Base-by-base conservation (phyloP, 2,797 vertebrate species). In the Pseudochirops corinnae region DNA sequence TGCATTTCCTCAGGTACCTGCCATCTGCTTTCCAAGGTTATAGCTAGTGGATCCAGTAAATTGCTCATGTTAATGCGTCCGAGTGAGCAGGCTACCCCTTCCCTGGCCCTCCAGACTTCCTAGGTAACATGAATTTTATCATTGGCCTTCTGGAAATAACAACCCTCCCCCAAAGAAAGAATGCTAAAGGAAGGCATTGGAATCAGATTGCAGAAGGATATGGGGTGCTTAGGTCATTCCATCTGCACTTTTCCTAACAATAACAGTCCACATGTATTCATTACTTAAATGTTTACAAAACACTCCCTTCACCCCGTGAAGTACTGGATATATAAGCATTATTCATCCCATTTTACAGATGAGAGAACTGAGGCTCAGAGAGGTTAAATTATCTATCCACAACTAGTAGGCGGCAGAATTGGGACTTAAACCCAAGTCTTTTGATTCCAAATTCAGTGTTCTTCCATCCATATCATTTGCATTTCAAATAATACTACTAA, bases 91-190 rank as follows among this genome's bases (percentile, higher is more conserved):
- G n/a, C 31, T 62, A 62, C 62, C 62, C 33, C 62, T 16, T 67
- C 33, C 13, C 62, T n/a, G 5, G 62, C 7, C 33, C 67, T 74
- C n/a, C 18, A 74, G 16, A 21, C 62, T 39, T 39, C n/a, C 67
- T 74, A 39, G n/a, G n/a, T 74, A 39, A 74, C n/a, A 21, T 39
- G 1, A n/a, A 74, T 39, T 74, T 74, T 74, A 39, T 74, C n/a
- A 39, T 74, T 74, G n/a, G n/a, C n/a, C n/a, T 74, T 74, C 67
- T 74, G 67, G n/a, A 74, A 74, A 74, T 74, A 74, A 74, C 62
- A 74, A 39, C 67, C 7, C n/a, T 21, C 7, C 16, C 12, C n/a
- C n/a, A 74, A 39, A 74, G 28, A n/a, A 74, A 74, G 14, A 74
- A 74, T 39, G 67, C n/a, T 74, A 39, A 74, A 74, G 67, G 67